Percentiles rank a stretch among this genome's conserved stretches.
Conservation (phyloP, 64 coral and sea anemone genomes). For the Stichodactyla helianthus region DNA sequence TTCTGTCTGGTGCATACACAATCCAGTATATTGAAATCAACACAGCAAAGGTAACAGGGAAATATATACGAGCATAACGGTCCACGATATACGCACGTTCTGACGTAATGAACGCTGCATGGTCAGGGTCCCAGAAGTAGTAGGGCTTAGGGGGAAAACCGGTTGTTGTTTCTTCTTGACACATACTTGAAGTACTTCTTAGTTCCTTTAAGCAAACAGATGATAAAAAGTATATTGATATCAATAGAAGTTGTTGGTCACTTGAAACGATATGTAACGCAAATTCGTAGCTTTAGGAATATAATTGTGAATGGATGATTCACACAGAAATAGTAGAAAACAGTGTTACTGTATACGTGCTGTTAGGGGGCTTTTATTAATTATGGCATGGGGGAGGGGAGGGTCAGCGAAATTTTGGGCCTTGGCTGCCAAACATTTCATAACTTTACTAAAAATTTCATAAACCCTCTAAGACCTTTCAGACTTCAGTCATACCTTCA, state of each 20-base stretch:
- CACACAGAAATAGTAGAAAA: too few relatives aligned
- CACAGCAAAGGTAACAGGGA: conserved; percentile 69
- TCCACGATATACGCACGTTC: conserved; percentile 56
- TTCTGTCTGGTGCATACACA: conserved; percentile 80
- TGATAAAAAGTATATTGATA: neutral
- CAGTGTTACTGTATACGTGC: too few relatives aligned
- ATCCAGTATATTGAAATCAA: conserved; percentile 87
- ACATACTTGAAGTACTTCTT: neutral
- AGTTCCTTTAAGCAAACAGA: neutral
- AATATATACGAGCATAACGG: conserved; percentile 70
- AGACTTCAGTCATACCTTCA: too few relatives aligned
- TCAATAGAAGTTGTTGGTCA: neutral
- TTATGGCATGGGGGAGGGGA: too few relatives aligned
- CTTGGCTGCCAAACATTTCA: too few relatives aligned
- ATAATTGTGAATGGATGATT: too few relatives aligned
- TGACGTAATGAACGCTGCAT: conserved; percentile 43
- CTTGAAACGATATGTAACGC: too few relatives aligned
- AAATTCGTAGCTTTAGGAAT: too few relatives aligned
- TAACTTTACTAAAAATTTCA: too few relatives aligned
- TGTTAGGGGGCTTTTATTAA: too few relatives aligned
- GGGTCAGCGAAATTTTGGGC: too few relatives aligned
- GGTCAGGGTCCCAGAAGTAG: conserved; percentile 64
- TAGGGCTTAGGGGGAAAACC: conserved; percentile 26
- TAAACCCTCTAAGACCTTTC: too few relatives aligned
- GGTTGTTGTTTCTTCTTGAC: neutral